A percentile compares a stretch with the other conserved stretches of the same genome.
Evolutionary conservation across 2,888 invertebrate genomes (phyloP).

Genomic region (Tinea trinotella): DNA sequence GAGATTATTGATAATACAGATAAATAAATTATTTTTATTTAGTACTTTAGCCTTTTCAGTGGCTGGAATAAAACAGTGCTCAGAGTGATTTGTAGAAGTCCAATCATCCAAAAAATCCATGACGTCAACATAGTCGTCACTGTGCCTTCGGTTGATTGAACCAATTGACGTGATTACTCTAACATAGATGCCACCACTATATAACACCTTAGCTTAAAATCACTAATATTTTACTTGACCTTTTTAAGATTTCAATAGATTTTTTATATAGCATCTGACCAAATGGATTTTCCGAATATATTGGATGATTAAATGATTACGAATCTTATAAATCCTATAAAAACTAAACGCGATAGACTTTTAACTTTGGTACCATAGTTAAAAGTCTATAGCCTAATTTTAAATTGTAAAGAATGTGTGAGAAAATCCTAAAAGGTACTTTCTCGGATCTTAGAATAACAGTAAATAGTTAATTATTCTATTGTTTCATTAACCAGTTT

Average conservation of each 20-base stretch:
- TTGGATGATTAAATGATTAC: too few relatives aligned
- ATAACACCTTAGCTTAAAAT: not conserved
- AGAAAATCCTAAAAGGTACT: not conserved
- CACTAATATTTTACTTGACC: not conserved
- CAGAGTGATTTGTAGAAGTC: not conserved
- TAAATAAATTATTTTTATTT: too few relatives aligned
- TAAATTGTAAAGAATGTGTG: not conserved
- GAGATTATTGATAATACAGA: too few relatives aligned
- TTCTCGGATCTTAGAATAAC: not conserved
- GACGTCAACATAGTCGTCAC: constrained; percentile 60
- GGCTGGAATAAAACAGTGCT: not conserved
- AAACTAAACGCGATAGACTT: too few relatives aligned
- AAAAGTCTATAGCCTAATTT: too few relatives aligned
- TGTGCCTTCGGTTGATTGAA: constrained; percentile 41
- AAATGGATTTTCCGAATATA: too few relatives aligned
- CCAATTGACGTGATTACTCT: constrained; percentile 21
- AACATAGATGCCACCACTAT: not conserved
- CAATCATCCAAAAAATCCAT: constrained; percentile 38
- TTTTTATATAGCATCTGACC: not conserved
- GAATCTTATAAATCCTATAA: too few relatives aligned
- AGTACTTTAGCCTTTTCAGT: too few relatives aligned
- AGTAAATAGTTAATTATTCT: not conserved
- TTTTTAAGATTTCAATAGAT: not conserved
- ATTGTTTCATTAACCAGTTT: not conserved
- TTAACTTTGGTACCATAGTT: too few relatives aligned